Conservation (phyloP, 2,888 invertebrate species). For the Mystacides longicornis region DNA sequence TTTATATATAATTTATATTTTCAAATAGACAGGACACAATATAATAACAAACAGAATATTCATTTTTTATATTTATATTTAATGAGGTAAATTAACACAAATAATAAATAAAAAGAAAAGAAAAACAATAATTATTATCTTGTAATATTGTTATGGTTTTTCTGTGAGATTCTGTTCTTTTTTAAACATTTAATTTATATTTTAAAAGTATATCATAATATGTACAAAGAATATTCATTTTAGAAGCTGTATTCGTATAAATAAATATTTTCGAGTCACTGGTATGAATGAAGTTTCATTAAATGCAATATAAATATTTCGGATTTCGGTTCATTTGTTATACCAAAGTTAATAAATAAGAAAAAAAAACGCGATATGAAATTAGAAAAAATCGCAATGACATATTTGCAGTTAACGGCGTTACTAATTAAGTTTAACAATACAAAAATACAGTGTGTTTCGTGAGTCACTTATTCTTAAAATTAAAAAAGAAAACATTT, state of each 20-base stretch:
- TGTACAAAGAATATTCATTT: too few species aligned
- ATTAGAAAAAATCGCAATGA: background rate
- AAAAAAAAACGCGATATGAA: background rate
- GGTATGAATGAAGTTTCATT: too few species aligned
- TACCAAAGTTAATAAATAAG: background rate
- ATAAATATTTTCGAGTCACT: too few species aligned
- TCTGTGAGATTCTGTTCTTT: too few species aligned
- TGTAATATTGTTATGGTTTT: too few species aligned
- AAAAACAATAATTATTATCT: too few species aligned
- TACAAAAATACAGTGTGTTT: background rate
- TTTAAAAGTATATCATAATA: too few species aligned
- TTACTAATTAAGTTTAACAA: background rate
- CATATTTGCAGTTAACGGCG: background rate
- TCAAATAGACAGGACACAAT: constrained; percentile 47
- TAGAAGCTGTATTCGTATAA: too few species aligned
- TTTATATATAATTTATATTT: too few species aligned
- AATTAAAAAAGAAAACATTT: too few species aligned
- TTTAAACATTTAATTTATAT: too few species aligned
- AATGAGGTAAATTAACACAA: constrained; percentile 25
- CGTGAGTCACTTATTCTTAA: background rate
- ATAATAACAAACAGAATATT: constrained; percentile 30
- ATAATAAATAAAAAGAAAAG: background rate
- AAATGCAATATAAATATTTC: constrained; percentile 22
- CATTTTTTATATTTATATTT: too few species aligned
- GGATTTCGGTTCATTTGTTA: background rate